Evolutionary conservation across 2,113 vertebrate genomes (phyloP).

Genomic region (Antechinus flavipes): DNA sequence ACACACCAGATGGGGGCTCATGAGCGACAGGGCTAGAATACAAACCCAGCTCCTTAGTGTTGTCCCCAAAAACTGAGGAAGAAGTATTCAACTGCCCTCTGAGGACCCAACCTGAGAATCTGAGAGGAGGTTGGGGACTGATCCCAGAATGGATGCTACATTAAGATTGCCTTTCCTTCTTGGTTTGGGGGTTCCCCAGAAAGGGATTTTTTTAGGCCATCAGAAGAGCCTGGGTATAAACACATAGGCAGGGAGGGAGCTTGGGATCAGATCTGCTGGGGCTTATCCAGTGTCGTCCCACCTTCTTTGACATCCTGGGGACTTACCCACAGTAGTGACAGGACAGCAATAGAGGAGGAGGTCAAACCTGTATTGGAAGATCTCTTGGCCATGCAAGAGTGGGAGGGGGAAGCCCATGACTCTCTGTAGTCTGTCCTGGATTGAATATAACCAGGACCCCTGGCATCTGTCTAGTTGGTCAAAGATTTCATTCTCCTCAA

Average conservation of each 20-base stretch:
- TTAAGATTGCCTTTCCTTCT: neutral
- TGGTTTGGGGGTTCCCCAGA: neutral
- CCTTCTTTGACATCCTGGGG: rapidly evolving
- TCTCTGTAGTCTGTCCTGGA: slow-evolving; percentile 89
- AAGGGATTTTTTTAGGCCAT: neutral
- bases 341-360: slow-evolving; percentile 92
- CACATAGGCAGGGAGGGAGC: too few relatives aligned
- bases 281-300: too few relatives aligned
- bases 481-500: slow-evolving; percentile 95
- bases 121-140: neutral
- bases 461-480: slow-evolving; percentile 90
- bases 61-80: neutral
- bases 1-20: too few relatives aligned
- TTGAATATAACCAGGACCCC: slow-evolving; percentile 89
- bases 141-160: neutral
- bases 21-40: neutral
- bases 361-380: slow-evolving; percentile 97
- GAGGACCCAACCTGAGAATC: neutral
- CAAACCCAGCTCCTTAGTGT: neutral
- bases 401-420: slow-evolving; percentile 94
- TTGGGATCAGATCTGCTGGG: too few relatives aligned
- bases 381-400: slow-evolving; percentile 92
- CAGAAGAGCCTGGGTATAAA: neutral
- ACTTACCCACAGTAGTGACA: slow-evolving; percentile 92
- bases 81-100: neutral